phyloP scores from a whole-genome alignment of 2,888 invertebrate genomes.

The Drosophila greeni region DNA sequence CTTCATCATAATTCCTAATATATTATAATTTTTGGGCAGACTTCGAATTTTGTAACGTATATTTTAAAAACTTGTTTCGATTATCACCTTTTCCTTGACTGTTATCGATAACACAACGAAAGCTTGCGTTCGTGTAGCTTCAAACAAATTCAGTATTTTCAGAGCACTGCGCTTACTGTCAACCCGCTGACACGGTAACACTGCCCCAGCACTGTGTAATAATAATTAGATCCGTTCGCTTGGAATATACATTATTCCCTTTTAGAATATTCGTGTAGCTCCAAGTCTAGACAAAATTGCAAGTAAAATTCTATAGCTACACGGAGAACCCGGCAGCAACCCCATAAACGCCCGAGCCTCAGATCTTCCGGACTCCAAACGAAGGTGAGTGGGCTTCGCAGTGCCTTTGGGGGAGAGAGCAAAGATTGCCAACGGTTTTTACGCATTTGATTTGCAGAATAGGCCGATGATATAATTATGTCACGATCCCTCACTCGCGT shows the following conservation, averaged over 20 bases:
- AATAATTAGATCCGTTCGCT: conserved; percentile 2
- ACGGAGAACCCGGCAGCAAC: background rate
- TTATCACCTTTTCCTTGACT: background rate
- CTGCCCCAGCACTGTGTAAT: conserved; percentile 1
- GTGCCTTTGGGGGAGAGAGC: conserved; percentile 1
- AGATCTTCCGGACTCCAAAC: conserved; percentile 3
- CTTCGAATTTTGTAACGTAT: too few species aligned
- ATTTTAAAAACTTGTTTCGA: too few species aligned
- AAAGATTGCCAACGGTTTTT: conserved; percentile 35
- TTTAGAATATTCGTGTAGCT: background rate
- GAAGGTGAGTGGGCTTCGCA: conserved; percentile 3
- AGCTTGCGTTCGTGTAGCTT: background rate
- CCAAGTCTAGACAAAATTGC: conserved; percentile 18
- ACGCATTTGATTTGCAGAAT: conserved; percentile 36
- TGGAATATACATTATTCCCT: background rate
- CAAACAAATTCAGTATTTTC: background rate
- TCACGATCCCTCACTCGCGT: conserved; percentile 61
- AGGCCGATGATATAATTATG: conserved; percentile 63
- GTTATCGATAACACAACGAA: background rate
- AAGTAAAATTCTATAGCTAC: conserved; percentile 1
- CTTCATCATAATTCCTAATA: too few species aligned
- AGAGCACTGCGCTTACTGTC: background rate
- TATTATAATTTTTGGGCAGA: too few species aligned
- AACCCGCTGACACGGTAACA: background rate
- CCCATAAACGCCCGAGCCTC: background rate